These are phyloP conservation scores for Perithous albicinctus DNA, from an alignment of 2,888 invertebrate genomes.

Conservation along the genomic window DNA sequence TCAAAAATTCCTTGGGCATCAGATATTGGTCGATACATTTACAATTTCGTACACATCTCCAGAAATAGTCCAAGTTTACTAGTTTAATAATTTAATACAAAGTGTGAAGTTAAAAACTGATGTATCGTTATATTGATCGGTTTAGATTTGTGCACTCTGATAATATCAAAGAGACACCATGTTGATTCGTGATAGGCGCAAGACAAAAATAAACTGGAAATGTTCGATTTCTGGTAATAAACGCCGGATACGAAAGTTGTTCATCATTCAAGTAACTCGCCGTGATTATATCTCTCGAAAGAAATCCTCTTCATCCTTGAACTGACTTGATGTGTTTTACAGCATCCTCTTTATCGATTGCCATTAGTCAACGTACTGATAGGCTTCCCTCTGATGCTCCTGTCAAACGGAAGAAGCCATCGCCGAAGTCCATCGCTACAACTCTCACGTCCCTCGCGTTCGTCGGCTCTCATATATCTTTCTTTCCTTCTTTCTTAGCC, in stretches of 20 bases:
- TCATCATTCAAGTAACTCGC: background rate
- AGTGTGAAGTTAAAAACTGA: no score
- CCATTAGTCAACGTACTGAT: conserved; percentile 22
- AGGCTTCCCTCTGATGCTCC: conserved; percentile 9
- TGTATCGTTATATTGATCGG: no score
- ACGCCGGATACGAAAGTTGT: background rate
- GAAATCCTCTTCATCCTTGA: conserved; percentile 12
- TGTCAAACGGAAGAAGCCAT: conserved; percentile 35
- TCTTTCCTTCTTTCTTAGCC: background rate
- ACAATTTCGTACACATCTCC: no score
- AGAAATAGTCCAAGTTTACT: no score
- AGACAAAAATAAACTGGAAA: background rate
- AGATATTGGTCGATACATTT: no score
- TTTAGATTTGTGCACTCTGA: no score
- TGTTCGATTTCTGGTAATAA: background rate
- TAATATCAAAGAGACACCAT: no score
- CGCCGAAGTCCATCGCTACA: conserved; percentile 3
- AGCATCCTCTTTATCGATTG: conserved; percentile 19
- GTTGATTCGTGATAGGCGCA: background rate
- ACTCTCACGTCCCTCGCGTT: conserved; percentile 5
- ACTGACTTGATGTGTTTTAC: conserved; percentile 13
- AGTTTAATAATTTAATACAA: no score
- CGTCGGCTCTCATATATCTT: background rate
- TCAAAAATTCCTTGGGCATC: no score
- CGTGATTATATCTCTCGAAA: background rate